Conservation (phyloP, 2,113 vertebrate genomes). For the Notothenia rossii region DNA sequence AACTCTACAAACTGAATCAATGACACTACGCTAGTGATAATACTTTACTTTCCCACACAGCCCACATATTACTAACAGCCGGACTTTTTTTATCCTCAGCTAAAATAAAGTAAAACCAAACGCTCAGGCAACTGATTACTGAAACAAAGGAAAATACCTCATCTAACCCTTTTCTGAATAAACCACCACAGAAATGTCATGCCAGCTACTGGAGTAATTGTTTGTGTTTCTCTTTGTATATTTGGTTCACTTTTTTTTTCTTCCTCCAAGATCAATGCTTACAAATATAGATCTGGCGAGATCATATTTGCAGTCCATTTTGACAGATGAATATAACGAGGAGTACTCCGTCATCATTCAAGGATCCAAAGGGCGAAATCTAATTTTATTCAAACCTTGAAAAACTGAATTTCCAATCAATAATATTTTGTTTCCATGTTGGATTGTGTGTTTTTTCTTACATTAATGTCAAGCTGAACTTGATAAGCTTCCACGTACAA, state of each 20-base stretch:
- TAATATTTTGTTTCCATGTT: conserved; percentile 17
- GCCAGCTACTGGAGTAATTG: conserved; percentile 66
- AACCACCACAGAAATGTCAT: conserved; percentile 62
- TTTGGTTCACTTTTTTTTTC: conserved; percentile 51
- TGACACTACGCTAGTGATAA: background rate
- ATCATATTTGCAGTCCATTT: conserved; percentile 32
- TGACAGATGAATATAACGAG: conserved; percentile 65
- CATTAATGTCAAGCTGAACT: conserved; percentile 44
- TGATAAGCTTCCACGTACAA: background rate
- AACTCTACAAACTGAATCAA: conserved; percentile 22
- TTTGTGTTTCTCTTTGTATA: conserved; percentile 55
- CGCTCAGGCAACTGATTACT: conserved; percentile 25
- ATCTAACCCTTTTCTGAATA: conserved; percentile 23
- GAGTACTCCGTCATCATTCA: conserved; percentile 45
- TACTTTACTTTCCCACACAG: background rate
- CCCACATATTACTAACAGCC: conserved; percentile 20
- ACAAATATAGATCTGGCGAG: conserved; percentile 67
- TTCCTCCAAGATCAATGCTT: conserved; percentile 57
- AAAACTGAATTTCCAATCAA: conserved; percentile 31
- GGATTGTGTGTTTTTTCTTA: conserved; percentile 29
- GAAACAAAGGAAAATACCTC: background rate
- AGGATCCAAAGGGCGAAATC: conserved; percentile 53
- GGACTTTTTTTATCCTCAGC: background rate
- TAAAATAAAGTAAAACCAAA: background rate
- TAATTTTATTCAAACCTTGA: conserved; percentile 47